Base-by-base conservation (phyloP, 2,888 invertebrate species). In the Zele albiditarsus region DNA sequence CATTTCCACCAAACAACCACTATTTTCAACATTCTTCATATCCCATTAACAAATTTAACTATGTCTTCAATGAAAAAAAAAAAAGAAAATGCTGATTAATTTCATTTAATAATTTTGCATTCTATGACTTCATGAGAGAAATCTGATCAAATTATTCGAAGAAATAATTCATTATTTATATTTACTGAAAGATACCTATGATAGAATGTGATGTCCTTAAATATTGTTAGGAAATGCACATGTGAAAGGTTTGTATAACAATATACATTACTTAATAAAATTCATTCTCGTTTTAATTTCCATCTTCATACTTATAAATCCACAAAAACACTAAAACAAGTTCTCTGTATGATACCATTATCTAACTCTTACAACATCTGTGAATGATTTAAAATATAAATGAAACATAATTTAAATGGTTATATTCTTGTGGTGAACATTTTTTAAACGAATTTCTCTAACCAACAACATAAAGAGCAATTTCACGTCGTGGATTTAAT, bases 1-100 rank as follows among this genome's bases (percentile, higher is more conserved):
- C 31, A 69, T 57, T 69, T 69, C 57, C 68, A 49, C 49, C 20
- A 57, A 69, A 28, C 14, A 33, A 49, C 20, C 46, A 49, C n/a
- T 57, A 20, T 27, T 12, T 60, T 27, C 20, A 23, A 25, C 2
- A 4, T n/a, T 60, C 3, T n/a, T n/a, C 38, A 16, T 1, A 33
- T 5, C 46, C 12, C 20, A 8, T 16, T 1, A 25, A 23, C 8
- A 25, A 42, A 66, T 6, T 10, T 27, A 66, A 38, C 8, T 6
- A 38, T 12, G 31, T 31, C 25, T 42, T 46, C 23, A 25, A 42
- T 66, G 2, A 38, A 20, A 23, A 20, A 14, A 42, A 20, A 38
- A 66, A 66, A 66, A 66, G 42, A n/a, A 46, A 14, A n/a, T 14
- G 3, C 10, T 23, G 0, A 58, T 25, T 1, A 58, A 58, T 14